phyloP scores from a whole-genome alignment of 2,797 vertebrate genomes.

The Anabas testudineus region DNA sequence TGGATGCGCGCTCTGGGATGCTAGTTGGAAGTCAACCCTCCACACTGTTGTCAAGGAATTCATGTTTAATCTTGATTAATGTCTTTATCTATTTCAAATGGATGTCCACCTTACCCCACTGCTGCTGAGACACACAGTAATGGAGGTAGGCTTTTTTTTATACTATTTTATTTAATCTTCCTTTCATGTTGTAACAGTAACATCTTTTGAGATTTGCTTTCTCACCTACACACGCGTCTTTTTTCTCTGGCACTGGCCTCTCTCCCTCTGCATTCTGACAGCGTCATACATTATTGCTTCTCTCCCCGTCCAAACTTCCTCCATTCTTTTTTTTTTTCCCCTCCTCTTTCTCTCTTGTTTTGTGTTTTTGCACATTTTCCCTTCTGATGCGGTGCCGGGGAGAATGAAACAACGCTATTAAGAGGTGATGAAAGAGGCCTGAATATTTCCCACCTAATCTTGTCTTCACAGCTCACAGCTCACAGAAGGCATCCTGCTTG shows the following conservation, averaged over 20 bases:
- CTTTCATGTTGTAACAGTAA: constrained; percentile 17
- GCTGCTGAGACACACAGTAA: constrained; percentile 16
- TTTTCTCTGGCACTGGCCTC: not conserved
- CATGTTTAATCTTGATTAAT: constrained; percentile 32
- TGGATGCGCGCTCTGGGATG: not conserved
- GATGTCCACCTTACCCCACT: not conserved
- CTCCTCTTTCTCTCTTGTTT: constrained; percentile 30
- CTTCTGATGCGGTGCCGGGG: constrained; percentile 53
- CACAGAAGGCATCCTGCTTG: constrained; percentile 79
- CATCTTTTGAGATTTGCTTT: constrained; percentile 18
- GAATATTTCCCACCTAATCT: constrained; percentile 84
- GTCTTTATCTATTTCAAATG: constrained; percentile 4
- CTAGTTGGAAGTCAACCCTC: constrained; percentile 11
- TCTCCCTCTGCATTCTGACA: constrained; percentile 35
- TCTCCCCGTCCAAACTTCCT: constrained; percentile 31
- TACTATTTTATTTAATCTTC: constrained; percentile 30
- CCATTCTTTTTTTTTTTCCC: constrained; percentile 35
- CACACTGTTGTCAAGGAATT: not conserved
- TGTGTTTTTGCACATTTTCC: constrained; percentile 42
- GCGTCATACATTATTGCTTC: constrained; percentile 61
- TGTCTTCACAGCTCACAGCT: constrained; percentile 76
- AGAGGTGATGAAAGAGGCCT: constrained; percentile 78
- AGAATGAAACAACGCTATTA: constrained; percentile 69
- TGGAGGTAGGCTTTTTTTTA: not conserved
- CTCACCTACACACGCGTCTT: not conserved